Evolutionary conservation across 2,888 invertebrate genomes (phyloP).

Genomic region (Rhagophthalmus giganteus): DNA sequence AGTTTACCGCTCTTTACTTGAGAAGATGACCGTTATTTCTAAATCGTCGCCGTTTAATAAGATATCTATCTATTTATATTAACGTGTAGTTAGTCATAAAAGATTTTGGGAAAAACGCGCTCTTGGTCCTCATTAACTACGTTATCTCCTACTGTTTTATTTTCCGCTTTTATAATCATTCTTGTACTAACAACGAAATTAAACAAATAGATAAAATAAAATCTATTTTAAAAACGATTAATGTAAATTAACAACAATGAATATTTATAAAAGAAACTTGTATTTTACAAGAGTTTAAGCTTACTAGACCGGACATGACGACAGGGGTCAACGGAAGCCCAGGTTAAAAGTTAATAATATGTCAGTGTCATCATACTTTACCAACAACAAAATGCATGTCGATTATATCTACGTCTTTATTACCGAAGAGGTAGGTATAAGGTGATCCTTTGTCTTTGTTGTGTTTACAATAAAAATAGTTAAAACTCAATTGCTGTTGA

Average conservation of each 20-base stretch:
- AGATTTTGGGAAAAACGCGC: too few species aligned
- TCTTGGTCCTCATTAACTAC: too few species aligned
- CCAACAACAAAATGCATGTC: slow-evolving; percentile 11
- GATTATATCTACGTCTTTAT: slow-evolving; percentile 9
- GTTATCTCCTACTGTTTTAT: too few species aligned
- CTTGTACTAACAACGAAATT: too few species aligned
- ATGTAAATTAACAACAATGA: too few species aligned
- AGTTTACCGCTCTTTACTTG: slow-evolving; percentile 41
- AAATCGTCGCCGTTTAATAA: not conserved
- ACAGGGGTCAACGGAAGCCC: slow-evolving; percentile 49
- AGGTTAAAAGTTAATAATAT: slow-evolving; percentile 50
- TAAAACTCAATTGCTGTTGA: too few species aligned
- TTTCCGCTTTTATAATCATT: too few species aligned
- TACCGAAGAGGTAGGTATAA: not conserved
- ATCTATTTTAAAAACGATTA: too few species aligned
- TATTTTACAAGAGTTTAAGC: slow-evolving; percentile 37
- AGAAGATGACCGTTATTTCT: slow-evolving; percentile 24
- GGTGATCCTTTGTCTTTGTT: not conserved
- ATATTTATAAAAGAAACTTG: slow-evolving; percentile 19
- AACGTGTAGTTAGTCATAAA: too few species aligned
- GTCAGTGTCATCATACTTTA: slow-evolving; percentile 45
- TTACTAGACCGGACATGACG: slow-evolving; percentile 51
- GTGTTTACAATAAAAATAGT: not conserved
- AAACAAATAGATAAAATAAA: too few species aligned
- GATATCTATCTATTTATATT: too few species aligned